Conservation (phyloP, 2,888 invertebrate genomes). For the Dryobotodes eremita region DNA sequence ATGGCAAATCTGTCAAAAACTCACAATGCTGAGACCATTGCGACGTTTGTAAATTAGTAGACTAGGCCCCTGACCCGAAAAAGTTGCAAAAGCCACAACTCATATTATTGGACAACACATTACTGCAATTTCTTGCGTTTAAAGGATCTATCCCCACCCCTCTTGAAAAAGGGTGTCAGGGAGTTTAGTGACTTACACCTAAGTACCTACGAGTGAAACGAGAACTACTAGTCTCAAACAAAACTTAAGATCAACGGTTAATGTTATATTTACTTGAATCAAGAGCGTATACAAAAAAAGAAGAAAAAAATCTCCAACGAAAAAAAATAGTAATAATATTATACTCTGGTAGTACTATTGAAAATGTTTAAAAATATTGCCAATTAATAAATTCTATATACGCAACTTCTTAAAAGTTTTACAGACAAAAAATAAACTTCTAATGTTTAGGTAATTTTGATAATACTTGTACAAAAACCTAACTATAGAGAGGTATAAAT, state of each 20-base stretch:
- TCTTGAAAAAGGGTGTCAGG: not conserved
- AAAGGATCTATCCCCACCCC: slow-evolving; percentile 23
- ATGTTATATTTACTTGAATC: slow-evolving; percentile 51
- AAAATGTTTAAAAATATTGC: slow-evolving; percentile 20
- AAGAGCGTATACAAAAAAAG: slow-evolving; percentile 57
- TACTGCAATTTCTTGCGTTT: no score
- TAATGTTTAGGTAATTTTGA: slow-evolving; percentile 22
- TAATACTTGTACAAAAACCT: slow-evolving; percentile 35
- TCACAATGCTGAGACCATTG: no score
- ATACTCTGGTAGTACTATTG: no score
- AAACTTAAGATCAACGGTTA: slow-evolving; percentile 58
- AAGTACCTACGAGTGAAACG: slow-evolving; percentile 62
- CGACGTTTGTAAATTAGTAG: no score
- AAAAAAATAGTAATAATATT: no score
- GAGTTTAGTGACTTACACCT: slow-evolving; percentile 59
- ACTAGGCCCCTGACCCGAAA: no score
- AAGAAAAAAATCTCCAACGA: not conserved
- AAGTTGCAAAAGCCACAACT: no score
- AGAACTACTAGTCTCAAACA: slow-evolving; percentile 64
- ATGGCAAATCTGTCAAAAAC: no score
- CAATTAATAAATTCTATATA: slow-evolving; percentile 43
- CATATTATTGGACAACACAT: no score
- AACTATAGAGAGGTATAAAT: slow-evolving; percentile 22
- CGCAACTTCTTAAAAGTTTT: slow-evolving; percentile 26
- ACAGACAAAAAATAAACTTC: slow-evolving; percentile 10